These are phyloP conservation scores for Physella acuta DNA, from an alignment of 1,140 invertebrate species.

Conservation along the genomic window DNA sequence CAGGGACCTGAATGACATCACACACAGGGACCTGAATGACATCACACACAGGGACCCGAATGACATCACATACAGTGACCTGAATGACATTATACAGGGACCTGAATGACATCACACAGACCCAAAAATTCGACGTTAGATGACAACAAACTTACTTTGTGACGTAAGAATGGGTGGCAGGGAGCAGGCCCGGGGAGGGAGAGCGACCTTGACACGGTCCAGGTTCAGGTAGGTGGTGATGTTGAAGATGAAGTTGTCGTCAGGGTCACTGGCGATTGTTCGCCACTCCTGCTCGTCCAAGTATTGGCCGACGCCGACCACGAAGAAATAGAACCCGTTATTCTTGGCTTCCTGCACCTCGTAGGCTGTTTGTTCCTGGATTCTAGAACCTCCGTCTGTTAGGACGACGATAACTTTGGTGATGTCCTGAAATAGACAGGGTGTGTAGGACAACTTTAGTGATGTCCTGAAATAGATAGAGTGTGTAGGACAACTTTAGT, in stretches of 20 bases:
- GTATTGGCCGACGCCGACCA: conserved; percentile 50
- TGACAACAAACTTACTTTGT: neutral
- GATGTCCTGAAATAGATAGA: no score
- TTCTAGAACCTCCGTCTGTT: conserved; percentile 49
- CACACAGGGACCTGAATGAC: neutral
- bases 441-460: no score
- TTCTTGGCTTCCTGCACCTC: conserved; percentile 42
- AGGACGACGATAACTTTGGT: conserved; percentile 43
- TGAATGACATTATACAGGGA: neutral
- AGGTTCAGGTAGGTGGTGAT: conserved; percentile 29
- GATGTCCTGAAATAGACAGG: conserved; percentile 27
- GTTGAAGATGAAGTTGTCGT: conserved; percentile 43
- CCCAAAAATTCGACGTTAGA: neutral
- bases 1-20: neutral
- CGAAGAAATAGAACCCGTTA: conserved; percentile 45
- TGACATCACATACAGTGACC: neutral
- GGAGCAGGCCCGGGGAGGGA: conserved; percentile 26
- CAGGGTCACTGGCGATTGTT: conserved; percentile 47
- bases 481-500: no score
- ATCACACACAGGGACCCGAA: neutral
- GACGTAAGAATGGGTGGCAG: conserved; percentile 28
- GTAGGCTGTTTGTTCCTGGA: conserved; percentile 32
- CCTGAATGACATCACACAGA: no score
- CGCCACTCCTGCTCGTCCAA: conserved; percentile 43
- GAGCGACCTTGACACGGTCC: conserved; percentile 8